Base-by-base conservation (phyloP, 35 echinoderm and acorn worm genomes). In the Eucidaris tribuloides region DNA sequence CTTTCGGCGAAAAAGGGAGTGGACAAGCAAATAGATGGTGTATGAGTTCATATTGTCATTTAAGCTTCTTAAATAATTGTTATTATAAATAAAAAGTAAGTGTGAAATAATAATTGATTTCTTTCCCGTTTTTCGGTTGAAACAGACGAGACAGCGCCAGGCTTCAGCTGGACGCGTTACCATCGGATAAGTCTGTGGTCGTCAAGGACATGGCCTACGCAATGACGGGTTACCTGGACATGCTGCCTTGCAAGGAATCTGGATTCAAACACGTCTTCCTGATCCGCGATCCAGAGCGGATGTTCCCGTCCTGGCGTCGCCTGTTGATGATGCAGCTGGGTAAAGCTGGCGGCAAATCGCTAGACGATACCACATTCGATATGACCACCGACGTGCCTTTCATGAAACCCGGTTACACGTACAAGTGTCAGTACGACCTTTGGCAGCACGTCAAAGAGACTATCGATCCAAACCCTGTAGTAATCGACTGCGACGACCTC, bases 181-280 rank as follows among this genome's bases (percentile, higher is more conserved):
- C 35, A 42, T 20, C 46, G 3, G 68, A 82, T 62, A 89, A 83
- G 39, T 64, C 65, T 9, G 57, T 42, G 4, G 50, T 89, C 48
- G 46, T 89, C 46, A 89, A 89, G 54, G 87, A 89, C 62, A 89
- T 89, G 79, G 87, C 87, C 17, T 54, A 89, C 62, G 63, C 64
- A 2, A 43, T 83, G 34, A 71, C 78, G 4, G 45, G 44, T 7
- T 35, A 45, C 36, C 58, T 57, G 0, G 46, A 89, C 35, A 65
- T 40, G 43, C 15, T 74, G 17, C 79, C 63, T 0, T 20, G 38
- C 55, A 31, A 41, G 43, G 56, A 71, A 13, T n/a, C 35, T 40
- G 76, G 71, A 36, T 89, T 56, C 50, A 59, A 65, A 29, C 87
- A 89, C 39, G 81, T 80, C 58, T 89, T 89, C 56, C 79, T 89